Base-by-base conservation (phyloP, 35 echinoderm and acorn worm genomes). In the Strongylocentrotus purpuratus region DNA sequence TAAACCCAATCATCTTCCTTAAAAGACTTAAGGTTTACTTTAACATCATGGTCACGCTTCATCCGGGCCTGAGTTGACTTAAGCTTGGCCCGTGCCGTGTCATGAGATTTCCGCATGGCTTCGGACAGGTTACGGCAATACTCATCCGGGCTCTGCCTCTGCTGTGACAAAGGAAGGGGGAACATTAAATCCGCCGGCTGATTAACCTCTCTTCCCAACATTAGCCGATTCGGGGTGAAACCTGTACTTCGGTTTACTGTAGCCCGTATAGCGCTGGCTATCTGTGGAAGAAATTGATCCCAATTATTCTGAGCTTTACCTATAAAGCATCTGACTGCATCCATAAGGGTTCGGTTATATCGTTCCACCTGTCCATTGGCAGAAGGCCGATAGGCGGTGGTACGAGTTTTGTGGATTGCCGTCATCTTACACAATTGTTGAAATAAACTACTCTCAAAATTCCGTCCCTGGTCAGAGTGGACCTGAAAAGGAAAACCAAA, bases 141-240 rank as follows among this genome's bases (percentile, higher is more conserved):
- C 9, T 46, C 92, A 45, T 96, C 45, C 5, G 31, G 45, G 17
- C 10, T 31, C 25, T n/a, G 20, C 31, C 6, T 55, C 20, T 94
- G 32, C 33, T 22, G 25, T 0, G 46, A 22, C 47, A 33, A 50
- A 25, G 35, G 61, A 14, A 61, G 31, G 15, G 61, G 91, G 93
- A 95, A 97, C 61, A 97, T 61, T 59, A 97, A 70, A 58, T 97
- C 91, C 4, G 78, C 61, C 15, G 95, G 96, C 15, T 86, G 92
- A 52, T 94, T 94, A 5, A 94, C 65, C 47, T 97, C 96, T 31
- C 94, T 71, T 1, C 96, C 96, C 46, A 96, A 93, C 96, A 95
- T 97, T 60, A 97, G 33, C 93, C 87, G 61, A 48, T 96, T 97
- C 2, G 95, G 95, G 45, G 95, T 96, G 59, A 85, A 93, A 20